phyloP scores from a whole-genome alignment of 2,888 invertebrate genomes.

The Himalopsyche anomala region DNA sequence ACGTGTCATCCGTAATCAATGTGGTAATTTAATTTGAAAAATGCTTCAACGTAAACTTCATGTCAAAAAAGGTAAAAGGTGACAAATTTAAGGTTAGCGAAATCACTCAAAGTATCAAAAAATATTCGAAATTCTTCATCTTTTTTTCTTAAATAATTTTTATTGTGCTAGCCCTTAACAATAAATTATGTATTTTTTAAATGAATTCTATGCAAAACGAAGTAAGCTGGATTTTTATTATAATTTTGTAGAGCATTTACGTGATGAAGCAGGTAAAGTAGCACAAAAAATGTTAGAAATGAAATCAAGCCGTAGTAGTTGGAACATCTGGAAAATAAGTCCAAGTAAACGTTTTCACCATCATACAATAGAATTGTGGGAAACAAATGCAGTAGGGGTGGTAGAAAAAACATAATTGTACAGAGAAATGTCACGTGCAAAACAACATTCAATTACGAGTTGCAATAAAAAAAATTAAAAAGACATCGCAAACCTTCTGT shows the following conservation, averaged over 20 bases:
- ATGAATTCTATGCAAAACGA: background rate
- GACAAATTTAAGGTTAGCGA: too few relatives aligned
- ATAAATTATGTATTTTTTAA: background rate
- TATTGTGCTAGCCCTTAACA: too few relatives aligned
- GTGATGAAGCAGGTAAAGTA: background rate
- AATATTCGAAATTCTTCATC: too few relatives aligned
- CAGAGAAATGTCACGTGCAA: slow-evolving; percentile 4
- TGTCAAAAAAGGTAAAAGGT: too few relatives aligned
- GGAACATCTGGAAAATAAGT: background rate
- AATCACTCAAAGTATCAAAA: too few relatives aligned
- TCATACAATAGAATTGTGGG: background rate
- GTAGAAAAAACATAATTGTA: background rate
- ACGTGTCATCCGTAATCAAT: too few relatives aligned
- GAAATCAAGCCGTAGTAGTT: background rate
- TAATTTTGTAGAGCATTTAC: background rate
- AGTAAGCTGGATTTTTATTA: background rate
- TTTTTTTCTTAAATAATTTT: too few relatives aligned
- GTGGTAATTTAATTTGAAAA: too few relatives aligned
- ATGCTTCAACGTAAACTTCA: too few relatives aligned
- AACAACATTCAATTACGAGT: slow-evolving; percentile 25
- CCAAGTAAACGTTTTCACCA: background rate
- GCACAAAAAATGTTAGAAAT: background rate
- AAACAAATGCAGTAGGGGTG: background rate
- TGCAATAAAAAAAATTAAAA: slow-evolving; percentile 6
- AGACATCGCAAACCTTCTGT: background rate